These are phyloP conservation scores for Augochlora pura DNA, from an alignment of 1,140 invertebrate species.

Conservation along the genomic window DNA sequence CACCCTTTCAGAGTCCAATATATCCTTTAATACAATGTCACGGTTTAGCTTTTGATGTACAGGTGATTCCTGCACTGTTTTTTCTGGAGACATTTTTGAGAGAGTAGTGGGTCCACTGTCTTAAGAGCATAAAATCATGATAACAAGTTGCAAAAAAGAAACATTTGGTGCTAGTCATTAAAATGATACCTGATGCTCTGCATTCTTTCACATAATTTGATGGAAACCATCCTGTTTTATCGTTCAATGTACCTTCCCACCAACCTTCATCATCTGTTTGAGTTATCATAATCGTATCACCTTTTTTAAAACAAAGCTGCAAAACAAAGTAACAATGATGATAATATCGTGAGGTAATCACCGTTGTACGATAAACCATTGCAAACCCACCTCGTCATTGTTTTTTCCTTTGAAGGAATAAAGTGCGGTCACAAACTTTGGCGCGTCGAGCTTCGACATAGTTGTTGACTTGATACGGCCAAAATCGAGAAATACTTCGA, in stretches of 20 bases:
- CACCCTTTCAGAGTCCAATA: conserved; percentile 94
- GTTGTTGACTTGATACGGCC: background rate
- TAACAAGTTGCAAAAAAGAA: too few species aligned
- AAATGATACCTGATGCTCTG: conserved; percentile 81
- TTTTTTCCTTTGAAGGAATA: conserved; percentile 97
- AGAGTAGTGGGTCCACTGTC: conserved; percentile 30
- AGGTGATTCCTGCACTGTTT: conserved; percentile 79
- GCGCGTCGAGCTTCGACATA: conserved; percentile 80
- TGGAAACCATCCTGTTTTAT: conserved; percentile 99
- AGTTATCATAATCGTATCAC: conserved; percentile 97
- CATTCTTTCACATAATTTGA: conserved; percentile 97
- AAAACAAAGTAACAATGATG: conserved; percentile 54
- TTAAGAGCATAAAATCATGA: conserved; percentile 2
- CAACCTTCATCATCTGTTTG: conserved; percentile 93
- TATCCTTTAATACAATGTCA: conserved; percentile 93
- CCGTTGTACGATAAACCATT: background rate
- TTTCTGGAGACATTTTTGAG: conserved; percentile 82
- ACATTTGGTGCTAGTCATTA: background rate
- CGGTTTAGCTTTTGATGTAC: conserved; percentile 85
- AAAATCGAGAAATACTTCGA: too few species aligned
- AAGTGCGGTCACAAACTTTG: conserved; percentile 91
- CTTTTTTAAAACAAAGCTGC: conserved; percentile 96
- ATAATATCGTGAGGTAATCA: background rate
- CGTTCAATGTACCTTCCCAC: conserved; percentile 98
- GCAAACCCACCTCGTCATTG: conserved; percentile 92